Conservation (phyloP, 2,888 invertebrate species). For the Strigamia crassipes region DNA sequence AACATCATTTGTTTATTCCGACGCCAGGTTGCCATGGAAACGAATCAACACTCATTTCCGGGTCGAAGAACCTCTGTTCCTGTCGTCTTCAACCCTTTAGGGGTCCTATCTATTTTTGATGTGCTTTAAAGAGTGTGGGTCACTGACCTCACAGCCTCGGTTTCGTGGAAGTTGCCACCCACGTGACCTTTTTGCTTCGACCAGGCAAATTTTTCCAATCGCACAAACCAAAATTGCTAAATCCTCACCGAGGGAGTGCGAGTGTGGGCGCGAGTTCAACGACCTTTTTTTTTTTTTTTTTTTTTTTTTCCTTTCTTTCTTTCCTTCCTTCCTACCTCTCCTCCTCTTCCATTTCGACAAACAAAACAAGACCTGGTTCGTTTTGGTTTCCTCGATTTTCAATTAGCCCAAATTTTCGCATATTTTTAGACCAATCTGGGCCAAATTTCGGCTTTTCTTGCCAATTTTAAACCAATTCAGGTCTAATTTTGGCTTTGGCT, state of each 20-base stretch:
- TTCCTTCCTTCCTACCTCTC: neutral
- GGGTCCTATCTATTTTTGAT: constrained; percentile 22
- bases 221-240: neutral
- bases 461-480: too few relatives aligned
- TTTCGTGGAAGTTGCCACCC: constrained; percentile 19
- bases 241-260: constrained; percentile 2
- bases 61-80: constrained; percentile 1
- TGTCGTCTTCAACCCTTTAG: constrained; percentile 24
- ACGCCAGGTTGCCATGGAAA: neutral
- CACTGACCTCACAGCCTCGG: constrained; percentile 30
- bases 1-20: too few relatives aligned
- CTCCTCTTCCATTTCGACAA: too few relatives aligned
- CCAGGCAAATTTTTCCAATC: constrained; percentile 17
- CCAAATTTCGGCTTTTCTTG: too few relatives aligned
- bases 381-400: too few relatives aligned
- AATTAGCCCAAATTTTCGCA: too few relatives aligned
- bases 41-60: constrained; percentile 1
- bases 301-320: neutral
- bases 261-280: constrained; percentile 8
- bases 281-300: neutral
- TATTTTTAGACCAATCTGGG: too few relatives aligned
- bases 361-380: too few relatives aligned
- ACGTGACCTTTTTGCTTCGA: constrained; percentile 14
- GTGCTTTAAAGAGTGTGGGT: constrained; percentile 22
- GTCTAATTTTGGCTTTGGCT: too few relatives aligned